Conservation (phyloP, 2,888 invertebrate genomes). For the Synanthedon myopaeformis region DNA sequence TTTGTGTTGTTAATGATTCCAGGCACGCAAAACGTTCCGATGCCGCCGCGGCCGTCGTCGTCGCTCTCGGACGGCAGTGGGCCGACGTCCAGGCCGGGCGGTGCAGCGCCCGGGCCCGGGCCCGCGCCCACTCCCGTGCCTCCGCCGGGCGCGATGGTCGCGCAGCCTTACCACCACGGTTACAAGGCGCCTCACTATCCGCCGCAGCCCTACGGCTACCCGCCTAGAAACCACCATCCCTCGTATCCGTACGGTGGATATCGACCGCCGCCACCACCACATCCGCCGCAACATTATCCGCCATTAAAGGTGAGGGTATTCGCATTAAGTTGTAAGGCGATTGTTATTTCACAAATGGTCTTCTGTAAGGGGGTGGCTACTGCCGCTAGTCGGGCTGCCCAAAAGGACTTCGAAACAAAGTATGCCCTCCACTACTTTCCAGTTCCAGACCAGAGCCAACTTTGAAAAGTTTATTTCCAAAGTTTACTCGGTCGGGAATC, state of each 20-base stretch:
- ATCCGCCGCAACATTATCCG: slow-evolving; percentile 57
- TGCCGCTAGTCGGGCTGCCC: no score
- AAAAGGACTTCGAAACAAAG: slow-evolving; percentile 7
- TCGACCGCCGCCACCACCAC: slow-evolving; percentile 42
- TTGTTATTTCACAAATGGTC: not conserved
- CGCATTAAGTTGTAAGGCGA: not conserved
- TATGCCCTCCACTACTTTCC: no score
- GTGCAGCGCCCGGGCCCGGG: slow-evolving; percentile 32
- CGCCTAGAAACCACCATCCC: slow-evolving; percentile 62
- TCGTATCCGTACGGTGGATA: slow-evolving; percentile 49
- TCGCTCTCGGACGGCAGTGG: slow-evolving; percentile 73
- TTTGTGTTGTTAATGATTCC: slow-evolving; percentile 20
- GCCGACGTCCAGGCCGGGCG: slow-evolving; percentile 37
- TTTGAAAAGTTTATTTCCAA: no score
- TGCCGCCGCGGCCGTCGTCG: slow-evolving; percentile 95
- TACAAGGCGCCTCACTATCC: slow-evolving; percentile 62
- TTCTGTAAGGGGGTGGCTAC: no score
- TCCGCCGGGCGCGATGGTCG: slow-evolving; percentile 50
- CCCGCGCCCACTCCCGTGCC: slow-evolving; percentile 39
- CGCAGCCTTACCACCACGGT: slow-evolving; percentile 55
- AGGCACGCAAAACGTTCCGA: slow-evolving; percentile 94
- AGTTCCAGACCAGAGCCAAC: no score
- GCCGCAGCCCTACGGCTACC: slow-evolving; percentile 58
- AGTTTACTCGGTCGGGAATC: no score
- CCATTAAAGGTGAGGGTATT: slow-evolving; percentile 44